phyloP scores from a whole-genome alignment of 2,888 invertebrate genomes.

The Ceramica pisi region DNA sequence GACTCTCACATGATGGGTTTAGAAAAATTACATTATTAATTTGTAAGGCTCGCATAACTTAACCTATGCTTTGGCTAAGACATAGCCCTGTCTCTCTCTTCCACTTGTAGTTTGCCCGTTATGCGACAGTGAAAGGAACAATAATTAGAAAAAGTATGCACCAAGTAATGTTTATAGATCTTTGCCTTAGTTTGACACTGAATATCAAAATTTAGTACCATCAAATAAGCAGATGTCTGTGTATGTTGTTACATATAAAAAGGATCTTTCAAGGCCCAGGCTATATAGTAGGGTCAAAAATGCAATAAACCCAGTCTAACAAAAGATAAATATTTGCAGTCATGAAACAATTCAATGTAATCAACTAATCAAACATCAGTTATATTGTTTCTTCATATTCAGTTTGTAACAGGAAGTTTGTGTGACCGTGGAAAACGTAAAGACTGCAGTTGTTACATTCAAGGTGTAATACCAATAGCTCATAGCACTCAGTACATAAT shows the following conservation, averaged over 20 bases:
- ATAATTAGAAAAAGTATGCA: not conserved
- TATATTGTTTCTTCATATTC: conserved; percentile 37
- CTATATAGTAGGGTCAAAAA: not conserved
- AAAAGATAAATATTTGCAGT: not conserved
- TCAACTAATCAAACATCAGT: conserved; percentile 23
- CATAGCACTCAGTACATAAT: conserved; percentile 22
- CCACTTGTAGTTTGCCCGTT: not conserved
- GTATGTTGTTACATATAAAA: not conserved
- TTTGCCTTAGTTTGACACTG: not conserved
- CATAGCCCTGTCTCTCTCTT: not conserved
- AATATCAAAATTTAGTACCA: not conserved
- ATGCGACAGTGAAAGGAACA: not conserved
- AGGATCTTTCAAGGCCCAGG: conserved; percentile 1
- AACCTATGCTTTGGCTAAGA: not conserved
- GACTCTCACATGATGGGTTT: too few species aligned
- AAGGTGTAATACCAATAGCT: conserved; percentile 40
- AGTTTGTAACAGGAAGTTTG: conserved; percentile 45
- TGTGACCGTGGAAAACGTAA: conserved; percentile 34
- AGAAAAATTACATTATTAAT: too few species aligned
- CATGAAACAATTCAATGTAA: conserved; percentile 14
- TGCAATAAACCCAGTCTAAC: not conserved
- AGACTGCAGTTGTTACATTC: conserved; percentile 28
- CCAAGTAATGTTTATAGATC: not conserved
- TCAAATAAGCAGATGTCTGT: not conserved
- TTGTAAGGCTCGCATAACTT: not conserved